Evolutionary conservation across 2,888 invertebrate genomes (phyloP).

Genomic region (Elegia similella): DNA sequence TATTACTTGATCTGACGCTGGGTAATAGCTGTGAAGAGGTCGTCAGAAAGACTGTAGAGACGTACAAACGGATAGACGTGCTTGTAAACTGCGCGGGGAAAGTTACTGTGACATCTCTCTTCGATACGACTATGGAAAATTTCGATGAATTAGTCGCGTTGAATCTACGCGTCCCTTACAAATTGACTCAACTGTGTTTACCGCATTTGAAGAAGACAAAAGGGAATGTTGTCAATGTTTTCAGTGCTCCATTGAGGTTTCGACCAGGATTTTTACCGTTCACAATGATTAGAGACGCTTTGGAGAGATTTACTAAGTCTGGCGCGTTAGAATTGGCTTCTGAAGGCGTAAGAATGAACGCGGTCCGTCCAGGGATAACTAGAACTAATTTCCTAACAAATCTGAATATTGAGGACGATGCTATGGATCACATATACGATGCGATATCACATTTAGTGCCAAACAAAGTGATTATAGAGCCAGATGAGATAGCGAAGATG

Average conservation of each 20-base stretch:
- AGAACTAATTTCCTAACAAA: slow-evolving; percentile 55
- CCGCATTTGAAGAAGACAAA: slow-evolving; percentile 50
- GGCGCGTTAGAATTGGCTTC: slow-evolving; percentile 52
- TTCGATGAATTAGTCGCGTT: slow-evolving; percentile 54
- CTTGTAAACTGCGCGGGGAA: slow-evolving; percentile 58
- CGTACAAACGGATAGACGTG: slow-evolving; percentile 47
- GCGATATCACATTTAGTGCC: slow-evolving; percentile 43
- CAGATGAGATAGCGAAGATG: slow-evolving; percentile 56
- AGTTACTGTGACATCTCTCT: slow-evolving; percentile 46
- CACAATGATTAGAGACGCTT: slow-evolving; percentile 49
- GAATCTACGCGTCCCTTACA: slow-evolving; percentile 55
- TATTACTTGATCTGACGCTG: slow-evolving; percentile 46
- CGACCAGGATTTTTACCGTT: slow-evolving; percentile 53
- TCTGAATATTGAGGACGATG: slow-evolving; percentile 48
- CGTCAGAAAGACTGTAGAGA: slow-evolving; percentile 47
- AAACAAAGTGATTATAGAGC: slow-evolving; percentile 48
- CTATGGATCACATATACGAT: slow-evolving; percentile 43
- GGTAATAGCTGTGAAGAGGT: slow-evolving; percentile 51
- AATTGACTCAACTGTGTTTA: slow-evolving; percentile 49
- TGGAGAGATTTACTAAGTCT: slow-evolving; percentile 53
- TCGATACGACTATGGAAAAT: slow-evolving; percentile 48
- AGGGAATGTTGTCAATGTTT: slow-evolving; percentile 57
- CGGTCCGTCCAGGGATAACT: slow-evolving; percentile 55
- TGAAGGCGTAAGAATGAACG: slow-evolving; percentile 59
- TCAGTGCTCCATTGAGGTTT: slow-evolving; percentile 43